Evolutionary conservation across 2,888 invertebrate genomes (phyloP), one percentile per base, ranked within the genome.

Genomic region (Opisthograptis luteolata): DNA sequence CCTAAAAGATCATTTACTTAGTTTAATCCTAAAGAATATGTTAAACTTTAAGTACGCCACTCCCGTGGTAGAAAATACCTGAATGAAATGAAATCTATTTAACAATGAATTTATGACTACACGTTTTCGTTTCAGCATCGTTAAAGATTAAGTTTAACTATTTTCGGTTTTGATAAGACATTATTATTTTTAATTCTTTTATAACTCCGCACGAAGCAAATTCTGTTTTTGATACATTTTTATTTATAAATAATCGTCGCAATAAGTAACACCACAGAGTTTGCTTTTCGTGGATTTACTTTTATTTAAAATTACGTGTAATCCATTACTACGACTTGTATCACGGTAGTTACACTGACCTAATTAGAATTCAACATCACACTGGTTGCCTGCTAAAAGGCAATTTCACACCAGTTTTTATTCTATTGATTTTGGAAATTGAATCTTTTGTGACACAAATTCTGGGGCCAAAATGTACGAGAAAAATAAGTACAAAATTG

Each of bases 381-480:
- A 15, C 40, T 40, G 42, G 42, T 14, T 22, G 1, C 20, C 22
- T 28, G 7, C 5, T n/a, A 7, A 14, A 35, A 12, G 20, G 20
- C 43, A 24, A n/a, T 43, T 35, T 32, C 8, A 8, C 22, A 19
- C 28, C 19, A 24, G 19, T 9, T 39, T 22, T 35, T 14, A 19
- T 37, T 25, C 4, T 30, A 22, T 24, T 20, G 22, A 43, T 44
- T 48, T 50, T 42, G 24, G 12, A 48, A 42, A 49, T 47, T 59
- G 61, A 69, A 73, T 66, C 30, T 66, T 73, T 77, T 73, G 66
- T 68, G 55, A 82, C 79, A 81, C 70, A 79, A 79, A 78, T 75
- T 84, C 82, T 78, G 87, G 88, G 87, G 86, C 87, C 87, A 87
- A 49, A 87, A 79, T 61, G 70, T 79, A 82, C 84, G 85, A 82